Conservation (phyloP, 2,888 invertebrate genomes). For the Aelia acuminata region DNA sequence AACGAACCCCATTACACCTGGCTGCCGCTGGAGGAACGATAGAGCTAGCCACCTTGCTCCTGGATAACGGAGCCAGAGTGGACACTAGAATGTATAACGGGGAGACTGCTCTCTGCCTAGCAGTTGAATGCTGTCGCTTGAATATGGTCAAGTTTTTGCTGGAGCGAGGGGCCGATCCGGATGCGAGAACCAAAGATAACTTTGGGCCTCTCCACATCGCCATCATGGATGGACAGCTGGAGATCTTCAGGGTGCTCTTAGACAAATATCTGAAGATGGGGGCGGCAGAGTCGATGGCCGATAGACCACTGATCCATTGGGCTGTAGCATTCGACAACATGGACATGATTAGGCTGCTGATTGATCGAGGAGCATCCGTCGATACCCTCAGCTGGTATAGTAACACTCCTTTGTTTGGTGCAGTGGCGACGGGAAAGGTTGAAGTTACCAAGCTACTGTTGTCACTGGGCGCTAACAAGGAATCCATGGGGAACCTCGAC, state of each 20-base stretch:
- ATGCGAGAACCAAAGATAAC: background rate
- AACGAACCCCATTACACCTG: background rate
- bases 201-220: conserved; percentile 22
- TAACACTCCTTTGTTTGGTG: conserved; percentile 31
- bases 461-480: conserved; percentile 17
- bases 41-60: background rate
- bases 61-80: conserved; percentile 25
- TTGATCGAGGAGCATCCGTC: conserved; percentile 24
- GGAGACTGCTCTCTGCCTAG: conserved; percentile 1
- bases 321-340: background rate
- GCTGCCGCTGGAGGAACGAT: background rate
- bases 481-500: background rate
- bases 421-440: conserved; percentile 5
- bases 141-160: background rate
- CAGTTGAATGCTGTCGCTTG: background rate
- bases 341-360: background rate
- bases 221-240: background rate
- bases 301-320: conserved; percentile 2
- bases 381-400: background rate
- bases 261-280: background rate
- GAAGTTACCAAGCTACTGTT: conserved; percentile 1
- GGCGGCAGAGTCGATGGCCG: background rate
- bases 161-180: background rate
- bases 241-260: background rate
- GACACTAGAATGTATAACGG: conserved; percentile 9